A percentile compares a stretch with the other conserved stretches of the same genome.
Evolutionary conservation across 1,140 invertebrate genomes (phyloP).

Genomic region (Elysia chlorotica): DNA sequence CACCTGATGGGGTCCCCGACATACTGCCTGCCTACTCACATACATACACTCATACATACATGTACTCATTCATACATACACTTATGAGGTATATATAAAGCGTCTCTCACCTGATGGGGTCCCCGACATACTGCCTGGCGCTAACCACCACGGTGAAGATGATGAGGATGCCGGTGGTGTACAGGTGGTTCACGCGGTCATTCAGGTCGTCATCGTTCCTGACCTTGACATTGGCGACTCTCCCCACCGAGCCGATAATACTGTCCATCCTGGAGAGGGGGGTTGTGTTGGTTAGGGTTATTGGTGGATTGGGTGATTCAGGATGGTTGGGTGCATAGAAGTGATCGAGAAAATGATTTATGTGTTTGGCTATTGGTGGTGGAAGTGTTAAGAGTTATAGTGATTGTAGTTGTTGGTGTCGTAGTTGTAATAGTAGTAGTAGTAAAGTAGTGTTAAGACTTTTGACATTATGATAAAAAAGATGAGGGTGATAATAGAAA

Average conservation of each 20-base stretch:
- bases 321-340: not conserved
- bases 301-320: not conserved
- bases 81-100: too few relatives aligned
- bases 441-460: too few relatives aligned
- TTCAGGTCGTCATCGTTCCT: slow-evolving; percentile 67
- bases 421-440: too few relatives aligned
- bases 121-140: slow-evolving; percentile 66
- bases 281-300: not conserved
- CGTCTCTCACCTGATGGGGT: slow-evolving; percentile 60
- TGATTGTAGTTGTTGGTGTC: too few relatives aligned
- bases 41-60: too few relatives aligned
- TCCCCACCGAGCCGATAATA: slow-evolving; percentile 59
- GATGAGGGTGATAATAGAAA: too few relatives aligned
- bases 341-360: not conserved
- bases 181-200: slow-evolving; percentile 66
- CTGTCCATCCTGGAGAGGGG: slow-evolving; percentile 57
- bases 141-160: slow-evolving; percentile 65
- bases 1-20: slow-evolving; percentile 65
- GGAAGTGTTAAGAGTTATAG: not conserved
- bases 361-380: not conserved
- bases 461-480: too few relatives aligned
- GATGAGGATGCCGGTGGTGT: slow-evolving; percentile 66
- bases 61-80: too few relatives aligned
- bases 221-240: slow-evolving; percentile 59
- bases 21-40: too few relatives aligned